phyloP scores from a whole-genome alignment of 2,888 invertebrate species.

The Therioaphis trifolii region DNA sequence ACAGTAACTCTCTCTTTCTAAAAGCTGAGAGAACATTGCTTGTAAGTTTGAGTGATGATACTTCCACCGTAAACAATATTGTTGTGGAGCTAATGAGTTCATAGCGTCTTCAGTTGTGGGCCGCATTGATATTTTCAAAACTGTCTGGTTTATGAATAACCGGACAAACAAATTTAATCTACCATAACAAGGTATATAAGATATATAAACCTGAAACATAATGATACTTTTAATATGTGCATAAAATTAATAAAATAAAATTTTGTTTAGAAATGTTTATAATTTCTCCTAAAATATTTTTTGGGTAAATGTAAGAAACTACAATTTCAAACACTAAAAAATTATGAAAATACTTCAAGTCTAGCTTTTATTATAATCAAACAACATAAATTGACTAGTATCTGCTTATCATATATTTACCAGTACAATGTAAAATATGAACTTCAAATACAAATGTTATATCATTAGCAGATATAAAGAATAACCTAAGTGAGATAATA shows the following conservation, averaged over 20 bases:
- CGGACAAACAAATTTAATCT: slow-evolving; percentile 10
- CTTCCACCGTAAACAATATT: slow-evolving; percentile 92
- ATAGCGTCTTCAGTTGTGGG: slow-evolving; percentile 42
- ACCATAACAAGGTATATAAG: slow-evolving; percentile 16
- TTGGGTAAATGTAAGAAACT: no score
- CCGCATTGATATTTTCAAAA: slow-evolving; percentile 52
- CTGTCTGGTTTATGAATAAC: slow-evolving; percentile 23
- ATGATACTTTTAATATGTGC: neutral
- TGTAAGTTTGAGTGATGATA: slow-evolving; percentile 92
- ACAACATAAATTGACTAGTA: no score
- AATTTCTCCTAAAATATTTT: no score
- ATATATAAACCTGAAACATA: slow-evolving; percentile 30
- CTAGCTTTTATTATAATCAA: no score
- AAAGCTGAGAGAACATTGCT: slow-evolving; percentile 75
- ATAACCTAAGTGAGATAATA: no score
- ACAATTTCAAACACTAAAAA: no score
- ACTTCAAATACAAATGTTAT: no score
- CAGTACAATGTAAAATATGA: no score
- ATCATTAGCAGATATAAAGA: no score
- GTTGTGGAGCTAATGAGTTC: slow-evolving; percentile 72
- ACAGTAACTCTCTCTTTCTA: slow-evolving; percentile 89
- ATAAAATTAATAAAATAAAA: neutral
- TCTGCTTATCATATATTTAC: no score
- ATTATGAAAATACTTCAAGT: no score
- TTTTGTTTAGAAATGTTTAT: neutral